A percentile compares a stretch with the other conserved stretches of the same genome.
These are phyloP conservation scores for Diplodus puntazzo DNA, from an alignment of 2,797 vertebrate species.

Conservation along the genomic window DNA sequence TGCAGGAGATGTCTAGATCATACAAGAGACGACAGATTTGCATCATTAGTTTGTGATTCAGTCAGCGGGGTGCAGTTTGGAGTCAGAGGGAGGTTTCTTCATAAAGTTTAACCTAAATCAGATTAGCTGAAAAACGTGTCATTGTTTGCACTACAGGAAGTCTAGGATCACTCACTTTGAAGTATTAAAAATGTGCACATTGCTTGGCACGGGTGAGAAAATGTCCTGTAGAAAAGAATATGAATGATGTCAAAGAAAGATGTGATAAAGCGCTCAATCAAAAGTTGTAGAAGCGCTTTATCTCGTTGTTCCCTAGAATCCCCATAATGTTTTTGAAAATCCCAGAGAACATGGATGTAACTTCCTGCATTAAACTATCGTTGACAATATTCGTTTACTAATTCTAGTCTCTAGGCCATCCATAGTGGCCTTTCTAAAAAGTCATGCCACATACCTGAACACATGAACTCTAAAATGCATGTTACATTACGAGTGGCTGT, in stretches of 20 bases:
- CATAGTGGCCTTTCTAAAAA: no score
- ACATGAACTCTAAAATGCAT: no score
- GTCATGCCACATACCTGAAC: no score
- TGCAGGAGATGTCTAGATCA: not conserved
- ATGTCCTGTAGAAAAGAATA: no score
- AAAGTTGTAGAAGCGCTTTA: not conserved
- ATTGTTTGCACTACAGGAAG: not conserved
- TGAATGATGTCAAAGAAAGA: no score
- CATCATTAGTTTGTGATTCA: not conserved
- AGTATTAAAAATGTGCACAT: not conserved
- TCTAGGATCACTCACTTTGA: not conserved
- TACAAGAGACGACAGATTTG: not conserved
- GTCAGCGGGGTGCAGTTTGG: slow-evolving; percentile 7
- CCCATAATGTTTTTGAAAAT: not conserved
- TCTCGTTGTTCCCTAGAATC: not conserved
- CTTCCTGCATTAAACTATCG: not conserved
- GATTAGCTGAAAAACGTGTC: not conserved
- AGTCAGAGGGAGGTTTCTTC: not conserved
- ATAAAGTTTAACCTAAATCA: not conserved
- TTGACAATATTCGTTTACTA: not conserved
- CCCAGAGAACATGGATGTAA: not conserved
- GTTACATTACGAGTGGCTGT: no score
- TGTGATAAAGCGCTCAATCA: no score
- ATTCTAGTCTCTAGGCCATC: not conserved
- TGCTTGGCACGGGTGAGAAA: no score